A percentile compares a stretch with the other conserved stretches of the same genome.
Evolutionary conservation across 2,888 invertebrate genomes (phyloP).

Genomic region (Terebella lapidaria): DNA sequence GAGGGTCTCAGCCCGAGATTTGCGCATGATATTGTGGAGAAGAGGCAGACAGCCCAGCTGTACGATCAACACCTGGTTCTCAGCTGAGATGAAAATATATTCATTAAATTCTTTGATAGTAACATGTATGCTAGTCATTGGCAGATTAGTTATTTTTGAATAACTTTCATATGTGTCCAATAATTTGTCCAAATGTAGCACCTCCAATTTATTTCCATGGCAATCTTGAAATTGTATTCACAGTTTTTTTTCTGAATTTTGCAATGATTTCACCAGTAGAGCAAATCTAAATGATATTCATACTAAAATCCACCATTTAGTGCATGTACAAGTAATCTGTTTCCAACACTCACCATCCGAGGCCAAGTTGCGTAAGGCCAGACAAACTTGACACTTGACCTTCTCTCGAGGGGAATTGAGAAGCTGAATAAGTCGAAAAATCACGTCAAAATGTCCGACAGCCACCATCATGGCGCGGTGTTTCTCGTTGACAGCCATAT

Average conservation of each 20-base stretch:
- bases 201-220: not conserved
- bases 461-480: slow-evolving; percentile 42
- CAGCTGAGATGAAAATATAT: slow-evolving; percentile 29
- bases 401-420: slow-evolving; percentile 13
- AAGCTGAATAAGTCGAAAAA: slow-evolving; percentile 28
- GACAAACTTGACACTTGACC: slow-evolving; percentile 41
- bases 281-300: no score
- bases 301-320: no score
- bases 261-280: no score
- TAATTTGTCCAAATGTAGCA: no score
- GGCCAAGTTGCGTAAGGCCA: slow-evolving; percentile 40
- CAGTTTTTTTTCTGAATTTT: no score
- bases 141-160: no score
- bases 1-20: slow-evolving; percentile 27
- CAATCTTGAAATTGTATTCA: no score
- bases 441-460: slow-evolving; percentile 38
- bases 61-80: slow-evolving; percentile 37
- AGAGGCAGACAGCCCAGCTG: slow-evolving; percentile 31
- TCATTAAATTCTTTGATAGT: no score
- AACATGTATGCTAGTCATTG: no score
- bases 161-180: no score
- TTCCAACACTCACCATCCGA: slow-evolving; percentile 45
- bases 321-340: no score
- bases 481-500: slow-evolving; percentile 39
- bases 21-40: slow-evolving; percentile 29